These are phyloP conservation scores for Labrus mixtus DNA, from an alignment of 2,113 vertebrate species.

Conservation along the genomic window DNA sequence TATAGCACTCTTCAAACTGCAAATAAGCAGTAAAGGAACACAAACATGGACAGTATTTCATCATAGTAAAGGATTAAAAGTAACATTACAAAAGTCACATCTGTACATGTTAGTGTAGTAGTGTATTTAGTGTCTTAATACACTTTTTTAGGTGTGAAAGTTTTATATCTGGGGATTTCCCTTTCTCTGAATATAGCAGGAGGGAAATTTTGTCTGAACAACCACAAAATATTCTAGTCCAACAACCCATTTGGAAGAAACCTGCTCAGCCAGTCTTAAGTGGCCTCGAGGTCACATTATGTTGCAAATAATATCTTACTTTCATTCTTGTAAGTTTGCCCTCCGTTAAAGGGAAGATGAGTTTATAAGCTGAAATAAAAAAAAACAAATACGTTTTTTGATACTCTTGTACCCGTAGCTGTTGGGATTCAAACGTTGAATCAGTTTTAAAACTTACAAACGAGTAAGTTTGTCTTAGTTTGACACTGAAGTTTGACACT, in stretches of 20 bases:
- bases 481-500: not conserved
- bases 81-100: too few relatives aligned
- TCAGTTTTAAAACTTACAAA: not conserved
- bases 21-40: not conserved
- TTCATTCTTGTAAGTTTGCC: not conserved
- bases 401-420: too few relatives aligned
- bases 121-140: not conserved
- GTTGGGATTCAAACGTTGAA: not conserved
- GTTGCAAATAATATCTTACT: not conserved
- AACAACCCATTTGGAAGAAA: conserved; percentile 22
- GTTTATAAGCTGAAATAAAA: not conserved
- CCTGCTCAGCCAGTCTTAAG: conserved; percentile 40
- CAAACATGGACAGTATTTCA: not conserved
- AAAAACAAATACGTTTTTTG: not conserved
- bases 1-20: not conserved
- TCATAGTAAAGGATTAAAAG: too few relatives aligned
- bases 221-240: conserved; percentile 14
- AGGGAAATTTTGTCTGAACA: not conserved
- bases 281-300: not conserved
- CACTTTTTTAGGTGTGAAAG: not conserved
- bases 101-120: too few relatives aligned
- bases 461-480: too few relatives aligned
- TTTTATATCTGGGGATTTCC: not conserved
- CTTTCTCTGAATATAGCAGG: not conserved
- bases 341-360: not conserved